A percentile compares a stretch with the other conserved stretches of the same genome.
Conservation (phyloP, 2,113 vertebrate genomes). For the Lontra canadensis region DNA sequence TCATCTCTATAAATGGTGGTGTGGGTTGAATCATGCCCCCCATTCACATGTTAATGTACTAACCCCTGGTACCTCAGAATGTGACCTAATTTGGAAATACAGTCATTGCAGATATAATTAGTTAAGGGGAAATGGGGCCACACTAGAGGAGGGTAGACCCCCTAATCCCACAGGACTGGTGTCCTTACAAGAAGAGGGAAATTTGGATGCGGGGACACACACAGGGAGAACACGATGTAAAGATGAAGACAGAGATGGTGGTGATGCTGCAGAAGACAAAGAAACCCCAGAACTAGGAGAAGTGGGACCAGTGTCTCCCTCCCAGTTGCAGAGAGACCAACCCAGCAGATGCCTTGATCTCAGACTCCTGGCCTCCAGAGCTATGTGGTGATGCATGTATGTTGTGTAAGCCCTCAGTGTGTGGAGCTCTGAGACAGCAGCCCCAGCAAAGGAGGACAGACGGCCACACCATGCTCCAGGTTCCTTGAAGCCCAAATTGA, state of each 20-base stretch:
- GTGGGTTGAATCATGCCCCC: no score
- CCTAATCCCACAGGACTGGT: neutral
- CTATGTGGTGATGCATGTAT: neutral
- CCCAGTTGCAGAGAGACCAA: no score
- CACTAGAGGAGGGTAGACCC: neutral
- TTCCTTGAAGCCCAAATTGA: neutral
- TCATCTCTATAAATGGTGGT: neutral
- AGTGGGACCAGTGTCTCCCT: neutral
- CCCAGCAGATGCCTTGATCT: no score
- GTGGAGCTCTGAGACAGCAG: neutral
- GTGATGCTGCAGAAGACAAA: neutral
- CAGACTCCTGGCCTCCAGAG: neutral
- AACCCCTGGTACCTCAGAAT: neutral
- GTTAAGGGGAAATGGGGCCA: neutral
- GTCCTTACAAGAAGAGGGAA: neutral
- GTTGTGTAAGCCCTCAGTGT: neutral
- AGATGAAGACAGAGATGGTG: fast-evolving
- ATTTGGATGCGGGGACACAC: neutral
- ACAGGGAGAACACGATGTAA: fast-evolving
- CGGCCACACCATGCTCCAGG: neutral
- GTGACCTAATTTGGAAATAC: neutral
- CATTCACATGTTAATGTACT: neutral
- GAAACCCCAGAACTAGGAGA: neutral
- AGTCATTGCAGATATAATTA: neutral
- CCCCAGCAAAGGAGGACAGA: fast-evolving